Base-by-base conservation (phyloP, 2,797 vertebrate genomes). In the Poeciliopsis infans region DNA sequence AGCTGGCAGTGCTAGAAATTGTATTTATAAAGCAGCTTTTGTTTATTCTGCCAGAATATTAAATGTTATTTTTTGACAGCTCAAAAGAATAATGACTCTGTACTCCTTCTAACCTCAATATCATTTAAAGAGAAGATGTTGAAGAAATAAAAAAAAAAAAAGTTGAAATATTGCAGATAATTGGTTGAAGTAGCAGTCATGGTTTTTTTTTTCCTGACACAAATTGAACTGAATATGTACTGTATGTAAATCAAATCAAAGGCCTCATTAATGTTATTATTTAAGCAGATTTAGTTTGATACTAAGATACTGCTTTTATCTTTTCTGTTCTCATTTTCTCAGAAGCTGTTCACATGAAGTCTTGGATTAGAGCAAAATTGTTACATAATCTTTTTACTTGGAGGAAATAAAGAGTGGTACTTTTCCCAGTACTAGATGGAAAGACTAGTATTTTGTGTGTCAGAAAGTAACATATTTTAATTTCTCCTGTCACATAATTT, bases 401-500 rank as follows among this genome's bases (percentile, higher is more conserved):
- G 5, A 31, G 28, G 13, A 59, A 31, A 59, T 59, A 16, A 49
- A 49, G 8, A 33, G 31, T 0, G 31, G 31, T 77, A 33, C 33
- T 74, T 77, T 36, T 79, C 11, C 73, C 51, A 72, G 49, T 0
- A 79, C 55, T 59, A 15, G 57, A 55, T 25, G 31, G 53, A 79
- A 13, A 6, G 43, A 72, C 64, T 46, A 53, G 74, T 11, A 25
- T 79, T 0, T 16, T 49, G 8, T 59, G 55, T 59, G 57, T 28
- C 13, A 59, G 57, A 59, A 49, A 53, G 51, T 70, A 39, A 61
- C 57, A 23, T 75, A 79, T 85, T 78, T 85, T 61, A 88, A 79
- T 47, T 76, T 28, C 57, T 79, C 73, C 79, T 72, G 69, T 53
- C 51, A 47, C 16, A 57, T 87, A 23, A 76, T 88, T 77, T 80